Base-by-base conservation (phyloP, 1,140 invertebrate genomes). In the Hyposmocoma kahamanoa region DNA sequence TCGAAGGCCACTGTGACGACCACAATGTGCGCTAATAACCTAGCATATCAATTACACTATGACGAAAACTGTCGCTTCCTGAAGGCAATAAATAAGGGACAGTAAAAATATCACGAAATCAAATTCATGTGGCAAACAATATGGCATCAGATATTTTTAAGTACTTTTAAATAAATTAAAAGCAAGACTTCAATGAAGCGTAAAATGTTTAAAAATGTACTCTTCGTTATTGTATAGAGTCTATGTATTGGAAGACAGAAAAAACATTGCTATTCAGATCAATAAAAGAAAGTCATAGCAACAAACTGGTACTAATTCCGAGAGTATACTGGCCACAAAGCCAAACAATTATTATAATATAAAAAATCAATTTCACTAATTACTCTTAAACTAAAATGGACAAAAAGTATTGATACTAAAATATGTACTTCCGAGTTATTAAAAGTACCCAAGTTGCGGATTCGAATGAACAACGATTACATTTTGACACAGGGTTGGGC, bases 121-220 rank as follows among this genome's bases (percentile, higher is more conserved):
- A 76, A 82, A 80, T 76, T 74, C 74, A 82, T 60, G 81, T 84
- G 81, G 78, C 78, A 82, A 82, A 84, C 71, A 73, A 82, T 85
- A 85, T 85, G 81, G 81, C 81, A 85, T 80, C 79, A 83, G 81
- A 77, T 66, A n/a, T n/a, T 55, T 73, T 85, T 85, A 85, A 85
- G 81, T 85, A 85, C 81, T 70, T 72, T 69, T 65, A 72, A 66
- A 58, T 56, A 47, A n/a, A n/a, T n/a, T 70, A 53, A 69, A 70
- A 73, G 69, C 68, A 70, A 65, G 32, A 34, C 18, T 36, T n/a
- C 39, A 58, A 26, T 34, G 26, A 51, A 60, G 56, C 53, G 49
- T 60, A 57, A 20, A 47, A 30, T 22, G n/a, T n/a, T n/a, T n/a
- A n/a, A n/a, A 50, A 39, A 32, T 57, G 32, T 47, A 56, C 47